Evolutionary conservation across 2,797 vertebrate genomes (phyloP).

Genomic region (Myiotriccus ornatus): DNA sequence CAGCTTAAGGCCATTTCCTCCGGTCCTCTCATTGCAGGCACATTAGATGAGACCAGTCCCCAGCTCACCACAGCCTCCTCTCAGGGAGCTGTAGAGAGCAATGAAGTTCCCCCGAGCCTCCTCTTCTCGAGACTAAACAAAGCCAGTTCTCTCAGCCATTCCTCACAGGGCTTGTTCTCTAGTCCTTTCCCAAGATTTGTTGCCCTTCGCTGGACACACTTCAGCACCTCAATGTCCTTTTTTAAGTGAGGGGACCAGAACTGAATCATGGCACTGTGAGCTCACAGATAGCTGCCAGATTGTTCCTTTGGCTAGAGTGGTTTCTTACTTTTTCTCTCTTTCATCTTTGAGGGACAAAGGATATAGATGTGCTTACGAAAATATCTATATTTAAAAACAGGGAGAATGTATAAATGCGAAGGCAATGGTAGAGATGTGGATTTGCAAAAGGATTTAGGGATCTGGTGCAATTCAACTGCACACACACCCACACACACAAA

Average conservation of each 20-base stretch:
- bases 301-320: background rate
- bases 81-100: background rate
- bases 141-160: background rate
- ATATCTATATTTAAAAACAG: background rate
- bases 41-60: background rate
- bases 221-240: background rate
- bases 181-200: background rate
- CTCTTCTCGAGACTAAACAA: background rate
- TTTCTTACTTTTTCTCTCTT: background rate
- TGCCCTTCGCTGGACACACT: background rate
- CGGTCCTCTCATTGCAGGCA: background rate
- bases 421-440: background rate
- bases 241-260: background rate
- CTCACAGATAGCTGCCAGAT: background rate
- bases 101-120: background rate
- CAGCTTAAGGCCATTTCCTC: background rate
- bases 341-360: background rate
- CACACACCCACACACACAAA: background rate
- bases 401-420: background rate
- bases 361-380: background rate
- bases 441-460: background rate
- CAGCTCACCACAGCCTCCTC: background rate
- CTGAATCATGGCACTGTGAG: background rate
- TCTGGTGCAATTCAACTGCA: background rate
- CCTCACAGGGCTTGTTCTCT: background rate